These are phyloP conservation scores for Noctua janthina DNA, from an alignment of 2,888 invertebrate genomes.

Conservation along the genomic window DNA sequence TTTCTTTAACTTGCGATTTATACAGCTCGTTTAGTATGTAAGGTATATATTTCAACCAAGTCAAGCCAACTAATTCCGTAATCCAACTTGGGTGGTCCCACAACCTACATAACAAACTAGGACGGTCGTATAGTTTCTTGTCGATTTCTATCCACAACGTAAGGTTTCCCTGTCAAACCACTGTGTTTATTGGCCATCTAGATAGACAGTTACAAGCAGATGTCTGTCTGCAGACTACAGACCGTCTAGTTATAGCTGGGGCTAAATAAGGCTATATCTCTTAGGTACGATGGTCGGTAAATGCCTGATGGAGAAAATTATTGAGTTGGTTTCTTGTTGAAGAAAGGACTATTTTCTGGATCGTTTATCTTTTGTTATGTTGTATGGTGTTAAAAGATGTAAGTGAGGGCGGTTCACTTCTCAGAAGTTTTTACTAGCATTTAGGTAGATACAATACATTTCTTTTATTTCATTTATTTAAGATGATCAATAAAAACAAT, in stretches of 20 bases:
- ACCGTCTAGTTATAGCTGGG: neutral
- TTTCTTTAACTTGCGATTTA: neutral
- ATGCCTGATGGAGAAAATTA: constrained; percentile 32
- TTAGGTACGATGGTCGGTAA: neutral
- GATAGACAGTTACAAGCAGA: constrained; percentile 36
- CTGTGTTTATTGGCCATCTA: constrained; percentile 57
- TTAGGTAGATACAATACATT: neutral
- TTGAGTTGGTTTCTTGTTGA: constrained; percentile 24
- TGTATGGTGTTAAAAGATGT: neutral
- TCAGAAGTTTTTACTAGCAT: neutral
- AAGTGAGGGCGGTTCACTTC: neutral
- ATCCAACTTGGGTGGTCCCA: constrained; percentile 52
- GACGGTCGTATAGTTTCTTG: constrained; percentile 37
- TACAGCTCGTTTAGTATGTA: neutral
- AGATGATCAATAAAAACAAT: neutral
- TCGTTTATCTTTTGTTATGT: constrained; percentile 26
- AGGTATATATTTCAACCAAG: constrained; percentile 10
- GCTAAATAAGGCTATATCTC: constrained; percentile 42
- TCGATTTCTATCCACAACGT: constrained; percentile 42
- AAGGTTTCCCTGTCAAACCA: constrained; percentile 58
- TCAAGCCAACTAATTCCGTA: constrained; percentile 16
- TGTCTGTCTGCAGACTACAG: constrained; percentile 21
- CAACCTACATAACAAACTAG: constrained; percentile 38
- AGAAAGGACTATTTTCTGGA: constrained; percentile 31
- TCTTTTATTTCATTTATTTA: neutral